phyloP scores from a whole-genome alignment of 2,113 vertebrate species.

The Nycticebus coucang region DNA sequence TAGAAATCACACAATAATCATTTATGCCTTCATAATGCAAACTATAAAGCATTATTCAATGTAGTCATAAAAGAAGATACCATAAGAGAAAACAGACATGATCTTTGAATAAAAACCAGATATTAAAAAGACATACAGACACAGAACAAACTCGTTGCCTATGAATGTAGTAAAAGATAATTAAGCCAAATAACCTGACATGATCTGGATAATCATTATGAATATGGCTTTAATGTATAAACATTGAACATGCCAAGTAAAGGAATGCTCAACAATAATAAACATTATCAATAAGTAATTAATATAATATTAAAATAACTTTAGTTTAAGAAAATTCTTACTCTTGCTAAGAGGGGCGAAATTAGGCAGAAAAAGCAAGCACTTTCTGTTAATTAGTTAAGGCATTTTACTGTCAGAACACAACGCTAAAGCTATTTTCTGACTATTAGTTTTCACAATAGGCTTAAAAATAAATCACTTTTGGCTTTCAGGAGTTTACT shows the following conservation, averaged over 20 bases:
- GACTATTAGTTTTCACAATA: conserved; percentile 34
- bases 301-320: conserved; percentile 4
- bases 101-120: not conserved
- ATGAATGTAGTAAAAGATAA: not conserved
- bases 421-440: not conserved
- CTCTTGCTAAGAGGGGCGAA: not conserved
- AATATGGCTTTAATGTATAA: conserved; percentile 17
- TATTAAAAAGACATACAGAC: not conserved
- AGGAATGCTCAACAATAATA: not conserved
- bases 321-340: not conserved
- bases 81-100: not conserved
- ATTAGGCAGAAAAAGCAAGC: not conserved
- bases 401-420: conserved; percentile 25
- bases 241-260: not conserved
- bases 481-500: conserved; percentile 22
- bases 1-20: not conserved
- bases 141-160: not conserved
- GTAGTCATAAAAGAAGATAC: not conserved
- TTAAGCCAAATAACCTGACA: not conserved
- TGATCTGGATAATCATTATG: not conserved
- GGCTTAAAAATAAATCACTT: conserved; percentile 50
- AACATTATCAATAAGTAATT: not conserved
- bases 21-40: not conserved
- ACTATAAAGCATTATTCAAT: not conserved
- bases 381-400: conserved; percentile 2